These are phyloP conservation scores for Drosophila kanekoi DNA, from an alignment of 2,888 invertebrate genomes.

Conservation along the genomic window DNA sequence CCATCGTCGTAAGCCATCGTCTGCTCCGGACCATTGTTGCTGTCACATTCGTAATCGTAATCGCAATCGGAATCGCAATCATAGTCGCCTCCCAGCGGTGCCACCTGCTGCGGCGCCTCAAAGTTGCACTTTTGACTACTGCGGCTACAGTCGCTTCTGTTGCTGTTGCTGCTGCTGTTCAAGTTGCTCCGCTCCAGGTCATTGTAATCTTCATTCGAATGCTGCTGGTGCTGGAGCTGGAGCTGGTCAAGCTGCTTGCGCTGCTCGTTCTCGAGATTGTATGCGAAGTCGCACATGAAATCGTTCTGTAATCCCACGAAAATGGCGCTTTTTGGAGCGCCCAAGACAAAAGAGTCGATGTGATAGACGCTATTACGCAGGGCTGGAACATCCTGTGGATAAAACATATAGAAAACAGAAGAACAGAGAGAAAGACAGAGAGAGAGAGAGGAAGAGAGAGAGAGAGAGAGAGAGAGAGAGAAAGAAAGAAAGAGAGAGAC, in stretches of 20 bases:
- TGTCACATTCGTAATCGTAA: slow-evolving; percentile 51
- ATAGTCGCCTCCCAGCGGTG: slow-evolving; percentile 27
- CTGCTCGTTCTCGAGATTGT: slow-evolving; percentile 57
- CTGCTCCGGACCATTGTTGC: slow-evolving; percentile 39
- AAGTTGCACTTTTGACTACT: slow-evolving; percentile 10
- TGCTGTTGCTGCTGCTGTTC: slow-evolving; percentile 11
- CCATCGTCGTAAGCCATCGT: slow-evolving; percentile 19
- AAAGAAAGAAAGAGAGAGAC: slow-evolving; percentile 21
- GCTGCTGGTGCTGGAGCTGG: slow-evolving; percentile 5
- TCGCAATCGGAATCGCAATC: slow-evolving; percentile 54
- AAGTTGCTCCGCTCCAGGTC: slow-evolving; percentile 5
- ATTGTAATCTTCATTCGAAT: slow-evolving; percentile 6
- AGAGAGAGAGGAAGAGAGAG: slow-evolving; percentile 56
- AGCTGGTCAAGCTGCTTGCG: slow-evolving; percentile 14
- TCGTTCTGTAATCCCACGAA: slow-evolving; percentile 84
- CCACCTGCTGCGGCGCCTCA: slow-evolving; percentile 35
- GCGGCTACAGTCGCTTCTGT: slow-evolving; percentile 14
- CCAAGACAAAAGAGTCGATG: slow-evolving; percentile 84
- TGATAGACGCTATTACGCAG: slow-evolving; percentile 82
- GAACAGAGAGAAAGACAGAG: slow-evolving; percentile 60
- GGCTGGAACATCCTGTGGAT: slow-evolving; percentile 83
- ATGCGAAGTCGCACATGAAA: slow-evolving; percentile 76
- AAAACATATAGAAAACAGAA: slow-evolving; percentile 70
- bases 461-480: slow-evolving; percentile 28
- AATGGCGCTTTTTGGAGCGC: slow-evolving; percentile 83